phyloP scores from a whole-genome alignment of 1,140 invertebrate species.

The Drosophila mojavensis region DNA sequence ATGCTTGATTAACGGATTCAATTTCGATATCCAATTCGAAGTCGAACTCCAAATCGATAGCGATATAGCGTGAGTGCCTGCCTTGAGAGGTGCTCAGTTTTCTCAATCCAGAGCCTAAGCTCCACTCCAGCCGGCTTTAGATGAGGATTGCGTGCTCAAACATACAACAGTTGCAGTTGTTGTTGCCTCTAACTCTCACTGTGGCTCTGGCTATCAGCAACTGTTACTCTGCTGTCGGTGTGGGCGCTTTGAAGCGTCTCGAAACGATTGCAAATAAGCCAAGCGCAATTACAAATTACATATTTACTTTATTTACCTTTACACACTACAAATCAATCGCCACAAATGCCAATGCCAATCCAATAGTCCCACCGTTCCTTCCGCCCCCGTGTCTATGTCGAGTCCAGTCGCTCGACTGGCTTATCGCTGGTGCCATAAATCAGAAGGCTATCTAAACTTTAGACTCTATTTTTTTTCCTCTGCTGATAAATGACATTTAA shows the following conservation, averaged over 20 bases:
- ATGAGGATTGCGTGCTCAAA: conserved; percentile 71
- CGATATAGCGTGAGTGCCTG: conserved; percentile 19
- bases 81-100: conserved; percentile 33
- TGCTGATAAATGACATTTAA: conserved; percentile 81
- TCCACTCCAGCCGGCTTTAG: conserved; percentile 68
- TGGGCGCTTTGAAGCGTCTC: conserved; percentile 55
- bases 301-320: conserved; percentile 57
- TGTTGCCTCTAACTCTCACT: neutral
- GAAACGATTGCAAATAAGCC: conserved; percentile 53
- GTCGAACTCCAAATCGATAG: conserved; percentile 1
- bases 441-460: conserved; percentile 83
- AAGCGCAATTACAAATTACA: conserved; percentile 61
- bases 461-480: conserved; percentile 52
- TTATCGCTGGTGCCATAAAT: conserved; percentile 75
- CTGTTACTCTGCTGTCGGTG: conserved; percentile 37
- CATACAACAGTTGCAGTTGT: conserved; percentile 37
- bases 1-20: conserved; percentile 71
- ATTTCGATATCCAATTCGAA: conserved; percentile 19
- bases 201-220: conserved; percentile 24
- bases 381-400: neutral
- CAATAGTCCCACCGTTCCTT: neutral
- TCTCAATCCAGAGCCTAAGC: conserved; percentile 56
- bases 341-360: conserved; percentile 44
- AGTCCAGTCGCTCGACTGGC: conserved; percentile 23
- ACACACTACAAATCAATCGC: conserved; percentile 74